Evolutionary conservation across 2,113 vertebrate genomes (phyloP), one percentile per base, ranked within the genome.

Genomic region (Mesitornis unicolor): DNA sequence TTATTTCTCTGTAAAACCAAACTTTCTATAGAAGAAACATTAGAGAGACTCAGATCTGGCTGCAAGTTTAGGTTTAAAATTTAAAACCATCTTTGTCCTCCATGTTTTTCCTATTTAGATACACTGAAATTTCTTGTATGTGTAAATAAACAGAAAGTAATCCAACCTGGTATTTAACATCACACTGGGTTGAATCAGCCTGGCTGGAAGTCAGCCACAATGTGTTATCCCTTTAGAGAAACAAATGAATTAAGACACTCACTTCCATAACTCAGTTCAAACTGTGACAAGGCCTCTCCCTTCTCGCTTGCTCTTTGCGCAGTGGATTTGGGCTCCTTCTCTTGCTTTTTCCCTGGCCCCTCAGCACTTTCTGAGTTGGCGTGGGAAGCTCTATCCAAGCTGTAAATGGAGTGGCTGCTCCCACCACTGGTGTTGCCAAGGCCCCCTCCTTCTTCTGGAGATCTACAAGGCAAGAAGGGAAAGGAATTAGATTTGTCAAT

Each of bases 181-280:
- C 26, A 79, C 42, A 87, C 2, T 13, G 15, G 42, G 76, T 7
- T 81, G 10, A 35, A 67, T 65, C 10, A 40, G 29, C 38, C 25
- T 65, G 42, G 12, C 59, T 86, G 77, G 6, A 80, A 77, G 20
- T 70, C 24, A 88, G 26, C 8, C 29, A 59, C n/a, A 42, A 18
- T 1, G 8, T 8, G 6, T 21, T 29, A 50, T 2, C 15, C 42
- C 11, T 43, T 78, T 33, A 60, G 83, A 85, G 33, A 88, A 59
- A 71, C 20, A 17, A 47, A 88, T 9, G 0, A n/a, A 65, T 33
- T 7, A 35, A 76, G n/a, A 48, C 28, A 99, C 99, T 98, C 95
- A 99, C 99, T 98, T 97, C 98, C 98, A 11, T 99, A 99, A 97
- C 87, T 99, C 83, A 99, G 97, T 82, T 99, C 99, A 60, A 99